These are phyloP conservation scores for Meandrusa payeni DNA, from an alignment of 2,888 invertebrate species.

Conservation along the genomic window DNA sequence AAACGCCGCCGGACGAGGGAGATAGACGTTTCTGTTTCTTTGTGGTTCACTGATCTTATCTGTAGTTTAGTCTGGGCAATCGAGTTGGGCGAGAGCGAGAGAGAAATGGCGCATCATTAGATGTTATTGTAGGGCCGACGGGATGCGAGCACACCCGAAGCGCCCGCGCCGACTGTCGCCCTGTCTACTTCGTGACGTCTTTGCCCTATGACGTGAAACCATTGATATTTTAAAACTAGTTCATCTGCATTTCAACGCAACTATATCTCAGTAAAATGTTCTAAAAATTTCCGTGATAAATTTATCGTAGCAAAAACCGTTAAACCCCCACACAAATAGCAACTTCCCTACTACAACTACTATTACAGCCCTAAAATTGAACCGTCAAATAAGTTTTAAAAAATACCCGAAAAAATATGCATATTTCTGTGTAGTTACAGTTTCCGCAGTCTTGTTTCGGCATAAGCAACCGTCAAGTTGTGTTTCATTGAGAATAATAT, in stretches of 20 bases:
- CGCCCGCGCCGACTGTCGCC: constrained; percentile 52
- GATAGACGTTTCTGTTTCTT: constrained; percentile 63
- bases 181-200: constrained; percentile 48
- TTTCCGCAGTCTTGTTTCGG: too few species aligned
- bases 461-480: too few species aligned
- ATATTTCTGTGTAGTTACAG: too few species aligned
- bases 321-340: too few species aligned
- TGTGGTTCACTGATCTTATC: constrained; percentile 74
- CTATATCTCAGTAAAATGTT: too few species aligned
- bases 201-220: constrained; percentile 58
- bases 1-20: constrained; percentile 58
- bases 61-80: constrained; percentile 43
- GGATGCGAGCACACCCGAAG: constrained; percentile 49
- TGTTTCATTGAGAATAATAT: neutral
- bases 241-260: constrained; percentile 34
- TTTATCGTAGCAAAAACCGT: too few species aligned
- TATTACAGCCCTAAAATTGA: too few species aligned
- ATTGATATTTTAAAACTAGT: constrained; percentile 56
- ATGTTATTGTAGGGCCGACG: constrained; percentile 44
- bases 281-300: too few species aligned
- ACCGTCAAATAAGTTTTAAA: too few species aligned
- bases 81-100: constrained; percentile 47
- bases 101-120: constrained; percentile 36
- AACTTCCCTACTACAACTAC: too few species aligned
- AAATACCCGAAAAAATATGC: too few species aligned